Base-by-base conservation (phyloP, 2,113 vertebrate species). In the Pygoscelis antarcticus region DNA sequence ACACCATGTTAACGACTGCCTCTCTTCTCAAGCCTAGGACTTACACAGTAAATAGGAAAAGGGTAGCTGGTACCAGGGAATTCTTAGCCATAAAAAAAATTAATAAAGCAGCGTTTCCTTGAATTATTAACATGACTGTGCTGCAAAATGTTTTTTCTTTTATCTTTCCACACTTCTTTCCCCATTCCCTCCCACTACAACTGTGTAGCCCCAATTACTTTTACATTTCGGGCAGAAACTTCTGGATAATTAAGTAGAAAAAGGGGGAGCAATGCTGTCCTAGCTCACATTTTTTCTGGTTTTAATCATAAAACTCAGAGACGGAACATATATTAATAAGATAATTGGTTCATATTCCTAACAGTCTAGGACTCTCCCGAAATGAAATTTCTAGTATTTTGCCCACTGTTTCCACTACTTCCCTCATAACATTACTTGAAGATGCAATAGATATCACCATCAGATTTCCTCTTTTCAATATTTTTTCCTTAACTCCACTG, bases 1-100 rank as follows among this genome's bases (percentile, higher is more conserved):
- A 44, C 7, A 60, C 6, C 7, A 6, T 1, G 5, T 22, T 36
- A 81, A 71, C 9, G 6, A 38, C n/a, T 14, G 17, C 34, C 6
- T 70, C 40, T 77, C 29, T 71, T 77, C 76, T 83, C 40, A 90
- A 42, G 51, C 42, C 49, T 47, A 52, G 46, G 32, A 8, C 9
- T 77, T 60, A 51, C 0, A 0, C 1, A 65, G 19, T 15, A 25
- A 78, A 14, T 7, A 82, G 32, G 26, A 68, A 76, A 87, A 47
- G 8, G 16, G 15, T 6, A 78, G 62, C 4, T 68, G 55, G 52
- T 20, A 76, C 11, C 14, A 79, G 44, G 12, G 23, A 72, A 65
- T 22, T 71, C 40, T 36, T 58, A 55, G 10, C 8, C 29, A 55
- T 34, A 16, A 3, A 6, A 12, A 60, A 65, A 61, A 55, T 3